Evolutionary conservation across 2,888 invertebrate species (phyloP), one percentile per base, ranked within the genome.

Genomic region (Anoplius nigerrimus): DNA sequence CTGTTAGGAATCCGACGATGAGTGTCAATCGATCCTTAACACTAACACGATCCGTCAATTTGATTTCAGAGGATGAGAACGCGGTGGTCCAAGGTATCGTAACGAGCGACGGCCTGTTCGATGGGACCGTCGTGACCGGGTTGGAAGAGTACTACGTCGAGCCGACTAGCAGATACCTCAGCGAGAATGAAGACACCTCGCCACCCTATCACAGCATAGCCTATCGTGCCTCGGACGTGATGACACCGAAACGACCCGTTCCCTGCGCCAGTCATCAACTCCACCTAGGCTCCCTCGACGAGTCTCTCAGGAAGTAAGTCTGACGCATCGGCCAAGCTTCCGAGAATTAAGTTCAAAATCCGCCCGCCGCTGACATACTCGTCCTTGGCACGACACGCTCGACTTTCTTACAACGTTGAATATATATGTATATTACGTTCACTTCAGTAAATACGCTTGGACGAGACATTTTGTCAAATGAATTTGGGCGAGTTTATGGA

Each of bases 91-190:
- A 95, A 85, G 98, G 97, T 48, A 91, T 97, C 82, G 92, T 98
- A 81, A 97, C 97, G 70, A 91, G 92, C 67, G 95, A 96, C 70
- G 97, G 97, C 66, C 91, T 96, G 67, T 95, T 98, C 89, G 97
- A 98, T 87, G 98, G 97, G 62, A 95, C 95, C 63, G 94, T 98
- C 85, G 92, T 93, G 88, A 95, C 95, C 60, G 90, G 91, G 66
- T 90, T 92, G 60, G 95, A 95, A 83, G 95, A 96, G 83, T 96
- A 95, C 89, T 96, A 95, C 89, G 92, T 97, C 79, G 97, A 97
- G 89, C 95, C 95, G 6, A 90, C 94, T 66, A 92, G 92, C 79
- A 91, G 94, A 80, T 95, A 94, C 87, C 75, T 89, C 70, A 89
- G 90, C 82, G 89, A 83, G 86, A 90, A 87, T 84, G 90, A 83